phyloP scores from a whole-genome alignment of 2,888 invertebrate genomes.

The Hypomecis atomaria region DNA sequence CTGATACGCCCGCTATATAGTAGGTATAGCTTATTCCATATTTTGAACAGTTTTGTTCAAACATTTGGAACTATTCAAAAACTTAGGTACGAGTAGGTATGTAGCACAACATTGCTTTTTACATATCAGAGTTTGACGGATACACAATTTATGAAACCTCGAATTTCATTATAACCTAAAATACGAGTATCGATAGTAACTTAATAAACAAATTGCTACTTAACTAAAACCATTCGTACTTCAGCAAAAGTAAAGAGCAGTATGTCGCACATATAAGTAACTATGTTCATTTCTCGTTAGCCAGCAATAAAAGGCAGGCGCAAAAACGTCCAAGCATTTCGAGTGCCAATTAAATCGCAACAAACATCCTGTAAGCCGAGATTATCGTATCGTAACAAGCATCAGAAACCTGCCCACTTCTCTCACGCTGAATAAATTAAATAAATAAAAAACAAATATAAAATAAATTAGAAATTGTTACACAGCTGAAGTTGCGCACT shows the following conservation, averaged over 20 bases:
- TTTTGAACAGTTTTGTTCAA: too few species aligned
- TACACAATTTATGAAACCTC: too few species aligned
- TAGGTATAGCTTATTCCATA: too few species aligned
- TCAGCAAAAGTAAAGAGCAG: slow-evolving; percentile 39
- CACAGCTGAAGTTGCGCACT: slow-evolving; percentile 50
- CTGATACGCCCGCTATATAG: too few species aligned
- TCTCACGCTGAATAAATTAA: slow-evolving; percentile 81
- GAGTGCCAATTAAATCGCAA: slow-evolving; percentile 81
- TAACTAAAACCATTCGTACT: neutral
- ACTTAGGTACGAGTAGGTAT: too few species aligned
- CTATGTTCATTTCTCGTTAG: slow-evolving; percentile 63
- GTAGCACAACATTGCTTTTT: too few species aligned
- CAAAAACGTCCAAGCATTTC: slow-evolving; percentile 72
- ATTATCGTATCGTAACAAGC: slow-evolving; percentile 82
- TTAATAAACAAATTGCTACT: neutral
- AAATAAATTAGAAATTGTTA: slow-evolving; percentile 77
- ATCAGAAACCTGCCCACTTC: slow-evolving; percentile 78
- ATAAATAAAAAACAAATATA: slow-evolving; percentile 71
- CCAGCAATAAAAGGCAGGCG: slow-evolving; percentile 69
- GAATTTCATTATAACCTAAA: too few species aligned
- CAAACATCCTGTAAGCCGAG: slow-evolving; percentile 82
- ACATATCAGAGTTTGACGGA: too few species aligned
- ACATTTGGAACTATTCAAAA: too few species aligned
- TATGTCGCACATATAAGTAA: slow-evolving; percentile 52
- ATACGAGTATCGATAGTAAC: too few species aligned